Base-by-base conservation (phyloP, 2,888 invertebrate genomes). In the Bellardia bayeri region DNA sequence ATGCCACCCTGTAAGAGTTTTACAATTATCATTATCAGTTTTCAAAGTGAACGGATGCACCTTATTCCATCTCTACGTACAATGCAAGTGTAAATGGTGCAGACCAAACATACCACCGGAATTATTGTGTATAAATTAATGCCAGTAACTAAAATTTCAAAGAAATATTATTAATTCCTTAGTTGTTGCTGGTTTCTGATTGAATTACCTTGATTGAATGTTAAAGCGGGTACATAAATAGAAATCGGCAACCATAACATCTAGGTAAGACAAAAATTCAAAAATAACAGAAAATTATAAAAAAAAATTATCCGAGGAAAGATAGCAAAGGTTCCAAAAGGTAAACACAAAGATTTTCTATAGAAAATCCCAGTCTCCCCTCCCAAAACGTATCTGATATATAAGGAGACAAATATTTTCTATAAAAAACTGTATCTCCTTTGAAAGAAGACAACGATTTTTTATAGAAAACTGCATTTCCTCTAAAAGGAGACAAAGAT, bases 31-130 rank as follows among this genome's bases (percentile, higher is more conserved):
- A 58, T 8, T n/a, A n/a, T 51, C 4, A 51, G 4, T 5, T 51
- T n/a, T 1, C 2, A n/a, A 23, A 23, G 23, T 23, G 23, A 23
- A 23, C 23, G 23, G 23, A 23, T 51, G n/a, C 3, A 51, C n/a
- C 13, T 11, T 45, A 0, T 13, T 45, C 2, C 0, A 9, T 56
- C 3, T 63, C 13, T 87, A 96, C 91, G 97, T 96, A 94, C 97
- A 96, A 89, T 97, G 82, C 97, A 97, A 0, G 98, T 98, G 93
- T 98, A 98, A 93, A 98, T 97, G 90, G 98, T 98, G 94, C 97
- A 89, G 95, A 92, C 91, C 33, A 96, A 93, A 92, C 97, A 97
- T 5, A 97, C 96, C 13, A 97, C 95, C 0, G 97, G 96, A 0
- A 97, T 97, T 11, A 97, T 96, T 30, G 96, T 94, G 92, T 97